These are phyloP conservation scores for Drosophila hawaiiensis DNA, from an alignment of 2,888 invertebrate genomes.

Conservation along the genomic window DNA sequence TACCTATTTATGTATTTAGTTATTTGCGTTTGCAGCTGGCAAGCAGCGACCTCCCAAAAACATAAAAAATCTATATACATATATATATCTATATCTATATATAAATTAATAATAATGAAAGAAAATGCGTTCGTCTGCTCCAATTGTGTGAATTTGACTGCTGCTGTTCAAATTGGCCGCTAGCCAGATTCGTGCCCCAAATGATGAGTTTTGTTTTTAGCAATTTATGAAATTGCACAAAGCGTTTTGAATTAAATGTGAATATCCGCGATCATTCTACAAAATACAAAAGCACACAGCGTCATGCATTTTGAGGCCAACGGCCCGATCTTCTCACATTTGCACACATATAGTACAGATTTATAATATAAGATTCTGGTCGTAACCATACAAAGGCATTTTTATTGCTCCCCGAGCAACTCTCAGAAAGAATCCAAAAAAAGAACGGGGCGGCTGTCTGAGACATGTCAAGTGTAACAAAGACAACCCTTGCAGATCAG, in stretches of 20 bases:
- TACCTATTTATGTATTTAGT: constrained; percentile 32
- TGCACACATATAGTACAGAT: neutral
- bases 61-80: neutral
- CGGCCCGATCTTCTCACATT: neutral
- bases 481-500: neutral
- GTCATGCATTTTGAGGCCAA: neutral
- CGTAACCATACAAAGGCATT: neutral
- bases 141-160: constrained; percentile 38
- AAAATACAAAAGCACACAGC: neutral
- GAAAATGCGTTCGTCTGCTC: constrained; percentile 33
- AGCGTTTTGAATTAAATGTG: constrained; percentile 16
- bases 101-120: neutral
- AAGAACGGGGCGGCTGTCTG: neutral
- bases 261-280: constrained; percentile 21
- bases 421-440: neutral
- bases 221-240: constrained; percentile 38
- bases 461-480: neutral
- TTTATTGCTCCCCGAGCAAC: neutral
- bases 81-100: neutral
- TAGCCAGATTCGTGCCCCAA: constrained; percentile 62
- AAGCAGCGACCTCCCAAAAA: constrained; percentile 40
- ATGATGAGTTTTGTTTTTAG: constrained; percentile 54
- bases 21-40: constrained; percentile 15
- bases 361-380: neutral
- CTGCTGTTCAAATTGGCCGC: constrained; percentile 50